Evolutionary conservation across 2,797 vertebrate genomes (phyloP).

Genomic region (Xenentodon cancila): DNA sequence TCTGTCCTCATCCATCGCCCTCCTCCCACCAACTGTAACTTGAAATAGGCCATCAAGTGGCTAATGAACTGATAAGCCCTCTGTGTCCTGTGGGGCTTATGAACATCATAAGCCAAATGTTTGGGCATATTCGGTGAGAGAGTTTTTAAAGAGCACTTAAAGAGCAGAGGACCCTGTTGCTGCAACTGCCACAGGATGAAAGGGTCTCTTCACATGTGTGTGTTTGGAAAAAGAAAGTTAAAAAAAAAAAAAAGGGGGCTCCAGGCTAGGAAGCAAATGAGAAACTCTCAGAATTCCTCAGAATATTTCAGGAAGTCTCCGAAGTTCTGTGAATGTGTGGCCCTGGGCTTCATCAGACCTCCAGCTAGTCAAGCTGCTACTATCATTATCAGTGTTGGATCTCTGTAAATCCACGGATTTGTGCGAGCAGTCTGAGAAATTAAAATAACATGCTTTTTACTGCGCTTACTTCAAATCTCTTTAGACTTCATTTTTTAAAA

Average conservation of each 20-base stretch:
- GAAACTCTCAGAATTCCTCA: not conserved
- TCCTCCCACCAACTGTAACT: constrained; percentile 65
- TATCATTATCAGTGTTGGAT: constrained; percentile 79
- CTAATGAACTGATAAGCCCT: constrained; percentile 78
- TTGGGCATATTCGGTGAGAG: constrained; percentile 59
- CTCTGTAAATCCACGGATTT: constrained; percentile 82
- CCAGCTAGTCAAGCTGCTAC: constrained; percentile 65
- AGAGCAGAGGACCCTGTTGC: constrained; percentile 30
- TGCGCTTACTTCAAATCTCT: constrained; percentile 81
- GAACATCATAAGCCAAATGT: constrained; percentile 73
- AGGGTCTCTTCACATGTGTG: not conserved
- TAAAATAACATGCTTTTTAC: constrained; percentile 85
- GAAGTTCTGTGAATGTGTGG: constrained; percentile 52
- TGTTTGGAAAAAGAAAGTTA: not conserved
- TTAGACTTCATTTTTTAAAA: constrained; percentile 80
- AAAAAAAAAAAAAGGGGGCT: not conserved
- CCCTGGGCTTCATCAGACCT: constrained; percentile 65
- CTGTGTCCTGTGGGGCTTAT: constrained; percentile 70
- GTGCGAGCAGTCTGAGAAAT: constrained; percentile 82
- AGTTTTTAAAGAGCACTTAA: constrained; percentile 46
- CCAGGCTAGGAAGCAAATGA: constrained; percentile 4
- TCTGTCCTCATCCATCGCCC: constrained; percentile 63
- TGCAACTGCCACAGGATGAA: constrained; percentile 2
- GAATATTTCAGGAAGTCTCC: constrained; percentile 5
- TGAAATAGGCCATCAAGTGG: constrained; percentile 75